These are phyloP conservation scores for Nanorana parkeri DNA, from an alignment of 2,113 vertebrate species.

Conservation along the genomic window DNA sequence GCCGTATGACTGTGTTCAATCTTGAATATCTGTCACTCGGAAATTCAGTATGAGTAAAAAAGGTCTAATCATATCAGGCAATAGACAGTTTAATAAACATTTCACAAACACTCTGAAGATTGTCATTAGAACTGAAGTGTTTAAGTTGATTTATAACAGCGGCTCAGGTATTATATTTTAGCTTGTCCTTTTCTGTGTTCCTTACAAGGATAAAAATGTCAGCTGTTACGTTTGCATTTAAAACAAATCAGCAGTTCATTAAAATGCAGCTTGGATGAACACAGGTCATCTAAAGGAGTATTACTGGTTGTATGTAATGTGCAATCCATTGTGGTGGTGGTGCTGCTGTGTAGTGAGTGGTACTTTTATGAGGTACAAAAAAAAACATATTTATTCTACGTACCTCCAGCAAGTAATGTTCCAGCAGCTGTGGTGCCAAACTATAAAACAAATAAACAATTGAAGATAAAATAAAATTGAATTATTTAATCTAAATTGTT, in stretches of 20 bases:
- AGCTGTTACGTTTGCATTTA: not conserved
- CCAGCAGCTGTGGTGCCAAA: too few relatives aligned
- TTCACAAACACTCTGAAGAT: conserved; percentile 58
- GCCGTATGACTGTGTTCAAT: conserved; percentile 64
- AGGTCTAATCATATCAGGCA: conserved; percentile 62
- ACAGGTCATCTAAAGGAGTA: not conserved
- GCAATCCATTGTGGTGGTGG: too few relatives aligned
- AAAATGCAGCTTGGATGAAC: conserved; percentile 14
- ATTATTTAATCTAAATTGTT: too few relatives aligned
- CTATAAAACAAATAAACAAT: too few relatives aligned
- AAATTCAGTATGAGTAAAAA: conserved; percentile 57
- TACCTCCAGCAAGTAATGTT: too few relatives aligned
- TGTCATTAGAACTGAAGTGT: conserved; percentile 56
- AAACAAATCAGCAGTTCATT: conserved; percentile 13
- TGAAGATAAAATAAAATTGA: too few relatives aligned
- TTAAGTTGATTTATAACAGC: conserved; percentile 34
- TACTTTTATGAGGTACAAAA: too few relatives aligned
- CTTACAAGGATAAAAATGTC: conserved; percentile 23
- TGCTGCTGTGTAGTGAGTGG: too few relatives aligned
- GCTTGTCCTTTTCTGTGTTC: conserved; percentile 1
- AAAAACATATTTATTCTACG: too few relatives aligned
- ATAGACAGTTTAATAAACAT: conserved; percentile 58
- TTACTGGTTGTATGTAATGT: not conserved
- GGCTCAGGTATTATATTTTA: conserved; percentile 22
- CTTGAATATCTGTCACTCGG: conserved; percentile 67